Base-by-base conservation (phyloP, 1,140 invertebrate species). In the Streblospio benedicti region DNA sequence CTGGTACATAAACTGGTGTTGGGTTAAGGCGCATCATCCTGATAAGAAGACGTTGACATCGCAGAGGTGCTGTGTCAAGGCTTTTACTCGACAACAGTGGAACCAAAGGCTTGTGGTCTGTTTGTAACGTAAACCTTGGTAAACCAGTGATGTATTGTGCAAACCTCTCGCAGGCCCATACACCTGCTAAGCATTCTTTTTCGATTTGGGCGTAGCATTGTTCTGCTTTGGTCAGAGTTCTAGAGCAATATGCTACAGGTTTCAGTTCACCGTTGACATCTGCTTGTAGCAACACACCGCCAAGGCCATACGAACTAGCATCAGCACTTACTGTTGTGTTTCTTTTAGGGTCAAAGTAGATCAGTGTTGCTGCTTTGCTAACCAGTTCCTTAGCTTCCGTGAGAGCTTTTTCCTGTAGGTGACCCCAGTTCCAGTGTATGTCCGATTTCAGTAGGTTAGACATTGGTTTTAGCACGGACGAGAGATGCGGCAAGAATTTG, bases 161-260 rank as follows among this genome's bases (percentile, higher is more conserved):
- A 68, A 82, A 83, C 67, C 79, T 79, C 53, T 74, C 70, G 12
- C 83, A 71, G 4, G 74, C 57, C 43, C 57, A 65, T n/a, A 58
- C 27, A 31, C 30, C n/a, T 5, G 57, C 62, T 6, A 49, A 16
- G 64, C 59, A 61, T 49, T 55, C 64, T 35, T 67, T 64, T 47
- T 67, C 57, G 55, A 62, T 65, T 41, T 62, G 66, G 28, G 61
- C 55, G 44, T 54, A 75, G 44, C 38, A 70, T 61, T 45, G 65
- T 50, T 71, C 68, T 51, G 54, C 67, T 14, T 20, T 4, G 2
- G 58, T 65, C 18, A 70, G 52, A 32, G 61, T 64, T 25, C 64
- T 30, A 0, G 68, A 68, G 52, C 53, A 61, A 49, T 43, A 69
- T 30, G 61, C 62, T 9, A 66, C 52, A 16, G 64, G 64, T 18